Evolutionary conservation across 2,888 invertebrate genomes (phyloP), one percentile per base, ranked within the genome.

Genomic region (Sialis fuliginosa): DNA sequence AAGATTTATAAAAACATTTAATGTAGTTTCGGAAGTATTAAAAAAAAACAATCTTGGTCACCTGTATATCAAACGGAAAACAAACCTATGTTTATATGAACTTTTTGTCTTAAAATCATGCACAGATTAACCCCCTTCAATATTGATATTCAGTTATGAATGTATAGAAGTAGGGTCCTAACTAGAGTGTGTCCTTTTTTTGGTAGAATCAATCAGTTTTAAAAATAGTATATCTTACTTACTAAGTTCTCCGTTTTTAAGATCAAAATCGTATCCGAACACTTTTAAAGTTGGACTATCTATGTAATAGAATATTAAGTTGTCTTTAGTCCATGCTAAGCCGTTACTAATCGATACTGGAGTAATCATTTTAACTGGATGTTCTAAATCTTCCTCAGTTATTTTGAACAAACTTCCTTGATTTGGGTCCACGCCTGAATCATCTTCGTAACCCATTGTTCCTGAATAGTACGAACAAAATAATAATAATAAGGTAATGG

Each of bases 301-400:
- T 34, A 85, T 83, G 62, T 81, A 88, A 62, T 80, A 88, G 70
- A 88, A 76, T 54, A 71, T 75, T 50, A 74, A 70, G 56, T 77
- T 75, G 55, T 81, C 78, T 1, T 65, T 58, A 12, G 76, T 80
- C 87, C 87, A 89, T 1, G 79, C 77, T 6, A 88, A 62, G 2
- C 88, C 88, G 56, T 88, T 89, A 41, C 86, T 85, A n/a, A 84
- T 70, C 8, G 73, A 70, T 13, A 81, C 77, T 6, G 67, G 65
- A 2, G 60, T 53, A 12, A 61, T 55, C 32, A 58, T 54, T 4
- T 56, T 50, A 44, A 51, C 47, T 1, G 63, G 64, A 46, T 58
- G 53, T 12, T 54, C 46, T 12, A 60, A 43, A 39, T 58, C 58
- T 2, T 64, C 53, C 48, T 65, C 59, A 12, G 67, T 68, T 47